A percentile compares a stretch with the other conserved stretches of the same genome.
phyloP scores from a whole-genome alignment of 2,113 vertebrate species.

The Chaetops frenatus region DNA sequence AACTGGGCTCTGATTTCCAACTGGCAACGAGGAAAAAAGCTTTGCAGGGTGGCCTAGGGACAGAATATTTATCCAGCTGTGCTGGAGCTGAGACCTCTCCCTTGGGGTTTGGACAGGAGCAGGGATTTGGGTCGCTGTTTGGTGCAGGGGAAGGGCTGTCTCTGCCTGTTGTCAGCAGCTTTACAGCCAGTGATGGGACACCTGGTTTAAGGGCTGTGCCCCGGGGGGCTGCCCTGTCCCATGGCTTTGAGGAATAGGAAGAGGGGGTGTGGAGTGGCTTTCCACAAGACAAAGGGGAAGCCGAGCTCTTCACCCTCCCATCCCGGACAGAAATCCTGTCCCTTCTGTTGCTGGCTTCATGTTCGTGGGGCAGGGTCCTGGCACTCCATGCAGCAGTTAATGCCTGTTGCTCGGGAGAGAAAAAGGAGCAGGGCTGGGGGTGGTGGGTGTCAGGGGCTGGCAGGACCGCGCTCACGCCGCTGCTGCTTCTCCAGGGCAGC shows the following conservation, averaged over 20 bases:
- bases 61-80: background rate
- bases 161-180: background rate
- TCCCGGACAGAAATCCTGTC: background rate
- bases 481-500: background rate
- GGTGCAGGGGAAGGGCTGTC: background rate
- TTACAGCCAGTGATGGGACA: background rate
- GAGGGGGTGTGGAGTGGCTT: background rate
- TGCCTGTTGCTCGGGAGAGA: background rate
- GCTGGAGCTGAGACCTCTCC: background rate
- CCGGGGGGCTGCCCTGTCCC: background rate
- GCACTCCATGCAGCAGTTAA: background rate
- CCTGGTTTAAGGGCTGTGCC: background rate
- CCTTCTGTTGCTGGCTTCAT: background rate
- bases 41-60: background rate
- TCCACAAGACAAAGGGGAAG: background rate
- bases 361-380: background rate
- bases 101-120: background rate
- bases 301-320: background rate
- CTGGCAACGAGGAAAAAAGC: background rate
- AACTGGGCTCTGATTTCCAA: background rate
- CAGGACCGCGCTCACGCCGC: fast-evolving
- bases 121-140: background rate
- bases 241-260: background rate
- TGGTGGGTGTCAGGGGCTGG: background rate
- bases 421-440: background rate